A percentile compares a stretch with the other conserved stretches of the same genome.
Conservation (phyloP, 2,888 invertebrate species). For the Pyrgus malvae region DNA sequence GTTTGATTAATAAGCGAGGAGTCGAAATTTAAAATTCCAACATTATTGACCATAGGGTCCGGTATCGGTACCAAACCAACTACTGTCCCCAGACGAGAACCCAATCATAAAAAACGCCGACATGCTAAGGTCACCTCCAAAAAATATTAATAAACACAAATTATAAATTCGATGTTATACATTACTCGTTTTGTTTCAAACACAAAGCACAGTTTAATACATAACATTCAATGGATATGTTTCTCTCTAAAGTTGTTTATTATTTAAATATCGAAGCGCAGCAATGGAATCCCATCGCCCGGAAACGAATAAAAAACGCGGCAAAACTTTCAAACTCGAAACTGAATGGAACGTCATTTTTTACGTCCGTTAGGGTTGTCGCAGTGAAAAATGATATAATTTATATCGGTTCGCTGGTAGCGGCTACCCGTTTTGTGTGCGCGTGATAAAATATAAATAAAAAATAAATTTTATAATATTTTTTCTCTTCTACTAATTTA, state of each 20-base stretch:
- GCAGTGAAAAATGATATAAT: conserved; percentile 81
- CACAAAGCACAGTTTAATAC: neutral
- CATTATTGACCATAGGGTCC: conserved; percentile 44
- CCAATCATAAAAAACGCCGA: conserved; percentile 50
- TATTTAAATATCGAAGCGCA: conserved; percentile 41
- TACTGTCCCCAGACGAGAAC: conserved; percentile 30
- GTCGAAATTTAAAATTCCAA: conserved; percentile 55
- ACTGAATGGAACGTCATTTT: conserved; percentile 79
- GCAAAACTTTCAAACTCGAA: conserved; percentile 77
- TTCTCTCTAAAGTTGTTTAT: conserved; percentile 9
- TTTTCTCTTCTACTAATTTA: conserved; percentile 79
- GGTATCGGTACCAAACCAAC: conserved; percentile 34
- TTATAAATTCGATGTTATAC: conserved; percentile 18
- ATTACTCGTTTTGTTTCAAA: conserved; percentile 23
- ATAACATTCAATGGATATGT: conserved; percentile 1
- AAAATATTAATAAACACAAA: conserved; percentile 13
- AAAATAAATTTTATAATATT: conserved; percentile 71
- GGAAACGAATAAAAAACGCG: conserved; percentile 81
- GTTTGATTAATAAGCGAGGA: conserved; percentile 44
- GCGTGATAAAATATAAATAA: conserved; percentile 77
- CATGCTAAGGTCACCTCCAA: conserved; percentile 34
- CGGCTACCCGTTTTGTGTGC: conserved; percentile 80
- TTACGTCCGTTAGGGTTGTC: conserved; percentile 79
- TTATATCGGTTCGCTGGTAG: conserved; percentile 75
- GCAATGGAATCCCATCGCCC: conserved; percentile 72